Base-by-base conservation (phyloP, 1,140 invertebrate species). In the Pissodes strobi region DNA sequence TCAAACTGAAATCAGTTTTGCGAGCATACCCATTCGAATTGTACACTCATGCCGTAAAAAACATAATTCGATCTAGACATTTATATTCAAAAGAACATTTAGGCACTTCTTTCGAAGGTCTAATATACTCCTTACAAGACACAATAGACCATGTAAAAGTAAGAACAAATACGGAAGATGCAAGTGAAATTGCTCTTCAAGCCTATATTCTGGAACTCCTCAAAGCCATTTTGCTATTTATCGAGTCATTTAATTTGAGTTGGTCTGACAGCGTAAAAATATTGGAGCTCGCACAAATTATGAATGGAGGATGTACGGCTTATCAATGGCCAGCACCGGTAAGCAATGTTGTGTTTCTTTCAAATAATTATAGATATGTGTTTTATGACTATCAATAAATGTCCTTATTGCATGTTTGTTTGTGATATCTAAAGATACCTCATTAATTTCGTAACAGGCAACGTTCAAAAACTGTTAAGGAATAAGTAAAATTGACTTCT, bases 251-350 rank as follows among this genome's bases (percentile, higher is more conserved):
- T 22, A 53, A 52, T 22, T 22, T 55, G 21, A 27, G 49, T 18
- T 62, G 60, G 60, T 25, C 17, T 22, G 60, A 62, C n/a, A 27
- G 60, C 34, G 25, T 62, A 2, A 62, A 62, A 46, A 38, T 45
- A 15, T 27, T 62, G 23, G 60, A 62, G 23, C 23, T 62, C 5
- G 12, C 38, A 18, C 9, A 62, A 9, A 52, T 62, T 9, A 5
- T 62, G n/a, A 30, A 39, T 12, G 10, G 3, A 3, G 48, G 48
- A 0, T 45, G 18, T 21, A 22, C 38, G 5, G 15, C n/a, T 18
- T 45, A 45, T 17, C 21, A 53, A 27, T 62, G 60, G 60, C 18
- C 46, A 34, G 27, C 37, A 43, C 37, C 37, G 39, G 53, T 56
- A 43, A 23, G 51, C n/a, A n/a, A n/a, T n/a, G n/a, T n/a, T n/a